Percentiles rank a stretch among this genome's conserved stretches.
Evolutionary conservation across 2,113 vertebrate genomes (phyloP).

Genomic region (Mixornis gularis): DNA sequence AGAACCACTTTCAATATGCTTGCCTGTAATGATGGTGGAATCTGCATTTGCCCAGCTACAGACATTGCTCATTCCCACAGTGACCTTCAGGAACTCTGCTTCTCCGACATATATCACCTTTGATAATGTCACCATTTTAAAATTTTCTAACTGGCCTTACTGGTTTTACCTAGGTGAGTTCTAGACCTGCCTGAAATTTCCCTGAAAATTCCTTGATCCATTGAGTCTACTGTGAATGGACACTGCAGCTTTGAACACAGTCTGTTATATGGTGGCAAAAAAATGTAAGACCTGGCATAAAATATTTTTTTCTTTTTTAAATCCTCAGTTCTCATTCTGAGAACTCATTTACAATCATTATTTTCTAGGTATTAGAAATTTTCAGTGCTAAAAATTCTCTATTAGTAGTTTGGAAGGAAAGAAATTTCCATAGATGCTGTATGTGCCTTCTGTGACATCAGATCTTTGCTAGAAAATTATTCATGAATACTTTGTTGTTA

Average conservation of each 20-base stretch:
- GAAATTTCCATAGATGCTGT: not conserved
- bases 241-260: not conserved
- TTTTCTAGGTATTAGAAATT: not conserved
- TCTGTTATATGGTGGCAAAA: not conserved
- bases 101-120: not conserved
- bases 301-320: not conserved
- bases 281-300: not conserved
- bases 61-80: not conserved
- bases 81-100: not conserved
- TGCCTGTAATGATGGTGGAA: not conserved
- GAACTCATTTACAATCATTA: not conserved
- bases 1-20: not conserved
- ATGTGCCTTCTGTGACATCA: not conserved
- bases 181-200: not conserved
- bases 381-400: not conserved
- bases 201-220: not conserved
- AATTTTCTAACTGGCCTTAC: not conserved
- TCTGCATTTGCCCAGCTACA: not conserved
- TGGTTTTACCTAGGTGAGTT: not conserved
- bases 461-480: slow-evolving; percentile 1
- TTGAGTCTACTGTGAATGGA: not conserved
- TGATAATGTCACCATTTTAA: fast-evolving
- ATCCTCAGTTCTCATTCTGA: not conserved
- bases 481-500: slow-evolving; percentile 26
- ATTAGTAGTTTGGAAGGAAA: not conserved